A percentile compares a stretch with the other conserved stretches of the same genome.
Evolutionary conservation across 2,797 vertebrate genomes (phyloP).

Genomic region (Melanotaenia parkinsoni): DNA sequence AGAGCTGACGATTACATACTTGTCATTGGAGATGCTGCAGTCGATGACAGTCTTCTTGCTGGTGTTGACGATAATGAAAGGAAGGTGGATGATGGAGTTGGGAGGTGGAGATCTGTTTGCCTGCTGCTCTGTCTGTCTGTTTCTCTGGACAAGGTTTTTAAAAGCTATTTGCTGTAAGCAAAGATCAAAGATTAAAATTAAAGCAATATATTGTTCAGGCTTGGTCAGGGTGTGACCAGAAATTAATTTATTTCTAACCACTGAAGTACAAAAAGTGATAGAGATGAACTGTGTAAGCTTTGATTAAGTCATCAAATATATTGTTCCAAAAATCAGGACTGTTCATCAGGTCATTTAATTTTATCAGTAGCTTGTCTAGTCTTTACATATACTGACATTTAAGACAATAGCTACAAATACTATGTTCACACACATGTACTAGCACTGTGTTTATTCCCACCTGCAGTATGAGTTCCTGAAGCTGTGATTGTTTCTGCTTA

Average conservation of each 20-base stretch:
- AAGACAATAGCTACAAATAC: background rate
- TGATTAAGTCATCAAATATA: background rate
- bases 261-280: background rate
- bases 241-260: background rate
- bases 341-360: background rate
- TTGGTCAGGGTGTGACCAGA: background rate
- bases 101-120: conserved; percentile 91
- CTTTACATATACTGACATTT: background rate
- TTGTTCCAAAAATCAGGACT: background rate
- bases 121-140: conserved; percentile 93
- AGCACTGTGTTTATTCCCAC: conserved; percentile 68
- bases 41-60: conserved; percentile 99
- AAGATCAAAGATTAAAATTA: conserved; percentile 21
- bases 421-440: background rate
- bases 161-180: conserved; percentile 97
- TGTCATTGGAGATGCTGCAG: conserved; percentile 99
- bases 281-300: background rate
- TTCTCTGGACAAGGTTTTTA: conserved; percentile 98
- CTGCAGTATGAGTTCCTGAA: conserved; percentile 99
- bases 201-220: background rate
- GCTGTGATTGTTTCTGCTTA: conserved; percentile 98
- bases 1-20: conserved; percentile 81
- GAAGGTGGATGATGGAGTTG: conserved; percentile 97
- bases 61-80: conserved; percentile 99
- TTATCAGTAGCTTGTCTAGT: background rate